These are phyloP conservation scores for Leptosomus discolor DNA, from an alignment of 2,113 vertebrate species.

Conservation along the genomic window DNA sequence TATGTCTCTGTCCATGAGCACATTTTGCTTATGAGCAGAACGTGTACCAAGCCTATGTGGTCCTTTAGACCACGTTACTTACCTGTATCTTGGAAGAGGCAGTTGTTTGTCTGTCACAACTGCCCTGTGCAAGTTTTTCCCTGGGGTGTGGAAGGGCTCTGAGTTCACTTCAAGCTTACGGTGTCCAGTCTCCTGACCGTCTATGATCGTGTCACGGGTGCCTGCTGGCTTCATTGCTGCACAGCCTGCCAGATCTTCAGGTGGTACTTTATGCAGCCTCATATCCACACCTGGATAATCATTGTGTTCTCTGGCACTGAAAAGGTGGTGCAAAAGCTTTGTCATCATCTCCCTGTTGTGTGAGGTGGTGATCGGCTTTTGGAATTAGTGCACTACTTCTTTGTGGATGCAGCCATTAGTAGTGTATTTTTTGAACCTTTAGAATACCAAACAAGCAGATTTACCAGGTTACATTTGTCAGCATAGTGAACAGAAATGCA, in stretches of 20 bases:
- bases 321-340: not conserved
- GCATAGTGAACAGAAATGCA: not conserved
- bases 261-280: not conserved
- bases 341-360: not conserved
- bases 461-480: not conserved
- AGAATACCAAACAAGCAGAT: not conserved
- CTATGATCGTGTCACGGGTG: rapidly evolving
- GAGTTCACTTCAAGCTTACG: rapidly evolving
- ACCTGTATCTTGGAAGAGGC: not conserved
- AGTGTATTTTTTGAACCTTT: not conserved
- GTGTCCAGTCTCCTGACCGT: not conserved
- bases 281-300: not conserved
- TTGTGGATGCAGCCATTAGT: not conserved
- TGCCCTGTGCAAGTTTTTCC: not conserved
- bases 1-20: not conserved
- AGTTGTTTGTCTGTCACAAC: rapidly evolving
- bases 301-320: not conserved
- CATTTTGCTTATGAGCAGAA: not conserved
- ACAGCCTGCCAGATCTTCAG: not conserved
- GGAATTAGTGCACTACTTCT: not conserved
- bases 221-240: not conserved
- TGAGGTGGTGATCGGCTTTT: not conserved
- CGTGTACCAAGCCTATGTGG: not conserved
- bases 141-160: not conserved
- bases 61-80: not conserved